Conservation (phyloP, 2,797 vertebrate genomes). For the Coreius guichenoti region DNA sequence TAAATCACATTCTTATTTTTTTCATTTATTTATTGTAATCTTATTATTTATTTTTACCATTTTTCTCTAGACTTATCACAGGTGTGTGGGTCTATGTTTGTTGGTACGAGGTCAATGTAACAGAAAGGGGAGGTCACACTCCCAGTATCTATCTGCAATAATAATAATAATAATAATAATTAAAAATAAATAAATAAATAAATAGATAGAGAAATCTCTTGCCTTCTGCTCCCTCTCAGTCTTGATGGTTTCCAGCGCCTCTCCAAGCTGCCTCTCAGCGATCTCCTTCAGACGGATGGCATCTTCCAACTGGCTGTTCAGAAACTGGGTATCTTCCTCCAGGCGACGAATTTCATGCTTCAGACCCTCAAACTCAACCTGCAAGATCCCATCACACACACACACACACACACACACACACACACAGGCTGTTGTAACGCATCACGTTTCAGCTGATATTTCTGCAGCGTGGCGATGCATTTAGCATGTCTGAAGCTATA, state of each 20-base stretch:
- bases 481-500: background rate
- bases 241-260: slow-evolving; percentile 94
- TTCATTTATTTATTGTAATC: too few species aligned
- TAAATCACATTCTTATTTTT: too few species aligned
- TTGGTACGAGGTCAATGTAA: background rate
- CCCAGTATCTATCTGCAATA: background rate
- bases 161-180: background rate
- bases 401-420: background rate
- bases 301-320: slow-evolving; percentile 95
- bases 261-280: slow-evolving; percentile 92
- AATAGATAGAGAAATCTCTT: background rate
- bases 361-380: slow-evolving; percentile 98
- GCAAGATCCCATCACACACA: slow-evolving; percentile 31
- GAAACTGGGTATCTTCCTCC: slow-evolving; percentile 93
- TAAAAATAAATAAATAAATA: background rate
- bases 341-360: slow-evolving; percentile 97
- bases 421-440: too few species aligned
- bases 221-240: slow-evolving; percentile 94
- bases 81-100: background rate
- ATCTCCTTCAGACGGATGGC: slow-evolving; percentile 94
- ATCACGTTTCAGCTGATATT: too few species aligned
- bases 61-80: background rate
- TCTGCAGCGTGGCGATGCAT: background rate
- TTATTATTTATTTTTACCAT: too few species aligned
- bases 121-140: too few species aligned